Percentiles rank a stretch among this genome's conserved stretches.
phyloP scores from a whole-genome alignment of 2,113 vertebrate species.

The Struthidea cinerea region DNA sequence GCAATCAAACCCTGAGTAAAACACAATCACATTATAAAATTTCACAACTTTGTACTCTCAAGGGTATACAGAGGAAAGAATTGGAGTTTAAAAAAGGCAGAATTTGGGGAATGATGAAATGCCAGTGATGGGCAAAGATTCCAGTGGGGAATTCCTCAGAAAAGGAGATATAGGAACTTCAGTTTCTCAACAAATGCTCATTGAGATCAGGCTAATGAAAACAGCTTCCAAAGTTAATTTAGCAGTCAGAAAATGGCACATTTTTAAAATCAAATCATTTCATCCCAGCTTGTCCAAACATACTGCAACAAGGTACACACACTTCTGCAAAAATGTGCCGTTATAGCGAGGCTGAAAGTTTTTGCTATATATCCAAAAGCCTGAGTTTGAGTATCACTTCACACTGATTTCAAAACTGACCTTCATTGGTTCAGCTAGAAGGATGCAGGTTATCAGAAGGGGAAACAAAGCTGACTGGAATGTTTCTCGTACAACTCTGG shows the following conservation, averaged over 20 bases:
- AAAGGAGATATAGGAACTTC: not conserved
- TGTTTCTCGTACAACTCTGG: rapidly evolving
- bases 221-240: not conserved
- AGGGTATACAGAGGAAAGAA: not conserved
- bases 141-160: not conserved
- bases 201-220: not conserved
- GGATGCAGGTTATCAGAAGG: not conserved
- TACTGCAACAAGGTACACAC: not conserved
- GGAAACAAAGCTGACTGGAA: not conserved
- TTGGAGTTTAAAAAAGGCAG: not conserved
- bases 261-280: not conserved
- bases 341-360: not conserved
- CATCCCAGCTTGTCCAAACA: not conserved
- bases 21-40: not conserved
- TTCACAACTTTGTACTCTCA: not conserved
- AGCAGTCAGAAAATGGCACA: not conserved
- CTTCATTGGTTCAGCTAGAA: not conserved
- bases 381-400: not conserved
- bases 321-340: not conserved
- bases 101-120: not conserved
- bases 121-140: not conserved
- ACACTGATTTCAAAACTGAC: not conserved
- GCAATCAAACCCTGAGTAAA: not conserved
- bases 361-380: not conserved
- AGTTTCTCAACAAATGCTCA: not conserved